phyloP scores from a whole-genome alignment of 2,888 invertebrate genomes.

The Malthinus flaveolus region DNA sequence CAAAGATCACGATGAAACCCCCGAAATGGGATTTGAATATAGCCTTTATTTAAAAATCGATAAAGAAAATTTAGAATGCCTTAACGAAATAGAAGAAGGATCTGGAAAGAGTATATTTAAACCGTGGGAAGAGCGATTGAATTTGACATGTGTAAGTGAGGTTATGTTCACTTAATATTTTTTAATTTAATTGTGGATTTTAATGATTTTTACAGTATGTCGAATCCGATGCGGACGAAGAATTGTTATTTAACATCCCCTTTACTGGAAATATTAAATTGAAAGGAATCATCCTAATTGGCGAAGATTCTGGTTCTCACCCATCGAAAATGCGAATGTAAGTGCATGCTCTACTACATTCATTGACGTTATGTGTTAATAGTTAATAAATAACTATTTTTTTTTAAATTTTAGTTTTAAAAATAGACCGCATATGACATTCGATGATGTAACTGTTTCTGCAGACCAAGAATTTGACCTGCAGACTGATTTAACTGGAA shows the following conservation, averaged over 20 bases:
- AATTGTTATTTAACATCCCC: conserved; percentile 94
- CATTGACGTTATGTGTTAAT: too few relatives aligned
- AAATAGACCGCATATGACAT: conserved; percentile 92
- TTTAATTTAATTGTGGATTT: conserved; percentile 1
- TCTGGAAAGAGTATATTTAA: conserved; percentile 90
- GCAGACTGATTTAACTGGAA: conserved; percentile 74
- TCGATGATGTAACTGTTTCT: conserved; percentile 77
- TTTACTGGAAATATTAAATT: conserved; percentile 95
- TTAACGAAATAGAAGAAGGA: conserved; percentile 87
- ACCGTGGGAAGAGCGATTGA: conserved; percentile 84
- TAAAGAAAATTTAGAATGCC: conserved; percentile 80
- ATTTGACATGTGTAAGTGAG: conserved; percentile 69
- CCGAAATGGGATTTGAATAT: conserved; percentile 76
- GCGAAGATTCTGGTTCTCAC: conserved; percentile 85
- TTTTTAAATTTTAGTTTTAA: conserved; percentile 76
- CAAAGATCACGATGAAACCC: conserved; percentile 65
- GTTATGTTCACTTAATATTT: conserved; percentile 13
- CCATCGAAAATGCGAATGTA: conserved; percentile 87
- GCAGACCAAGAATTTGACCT: conserved; percentile 92
- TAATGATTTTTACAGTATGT: conserved; percentile 72
- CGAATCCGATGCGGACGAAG: conserved; percentile 95
- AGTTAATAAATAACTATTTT: not conserved
- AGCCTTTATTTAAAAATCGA: conserved; percentile 91
- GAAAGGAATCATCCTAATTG: conserved; percentile 89
- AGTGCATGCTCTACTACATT: too few relatives aligned